Evolutionary conservation across 2,888 invertebrate species (phyloP), one percentile per base, ranked within the genome.

Genomic region (Antitype chi): DNA sequence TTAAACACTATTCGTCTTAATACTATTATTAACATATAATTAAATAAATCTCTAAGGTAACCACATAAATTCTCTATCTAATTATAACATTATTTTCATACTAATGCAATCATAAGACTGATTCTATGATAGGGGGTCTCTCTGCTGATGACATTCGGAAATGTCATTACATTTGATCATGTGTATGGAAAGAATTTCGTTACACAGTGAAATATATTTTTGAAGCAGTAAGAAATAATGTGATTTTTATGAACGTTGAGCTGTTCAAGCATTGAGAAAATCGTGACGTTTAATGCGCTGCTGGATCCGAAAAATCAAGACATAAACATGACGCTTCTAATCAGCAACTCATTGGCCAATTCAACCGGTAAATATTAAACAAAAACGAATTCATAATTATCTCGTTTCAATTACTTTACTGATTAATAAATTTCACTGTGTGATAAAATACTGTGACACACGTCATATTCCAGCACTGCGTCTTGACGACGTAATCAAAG

Each of bases 11-110:
- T 86, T 87, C 89, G 89, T 89, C 90, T 93, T 92, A 93, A 70
- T 57, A 80, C 90, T 93, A 92, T 90, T 91, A 90, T 90, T 86
- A 89, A 88, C 92, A 93, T 94, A 92, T 89, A 88, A 89, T 92
- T 90, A 92, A 94, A 93, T 94, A 93, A 93, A 91, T 91, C 85
- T 93, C 93, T 95, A 94, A 88, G 83, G 87, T 92, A 94, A 94
- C 94, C 93, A 94, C 94, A 93, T 95, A 93, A 93, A 94, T 93
- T 94, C 91, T 95, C 93, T 94, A 95, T 94, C 93, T 94, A 89
- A 67, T 84, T 74, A 79, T 89, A 95, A 88, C 85, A 85, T 84
- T 85, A 91, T 89, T 89, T 92, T 91, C 90, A 90, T 89, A 89
- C 93, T 94, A 94, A 93, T 91, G 90, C 92, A 89, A 90, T 95